Evolutionary conservation across 2,888 invertebrate species (phyloP).

Genomic region (Tenthredo livida): DNA sequence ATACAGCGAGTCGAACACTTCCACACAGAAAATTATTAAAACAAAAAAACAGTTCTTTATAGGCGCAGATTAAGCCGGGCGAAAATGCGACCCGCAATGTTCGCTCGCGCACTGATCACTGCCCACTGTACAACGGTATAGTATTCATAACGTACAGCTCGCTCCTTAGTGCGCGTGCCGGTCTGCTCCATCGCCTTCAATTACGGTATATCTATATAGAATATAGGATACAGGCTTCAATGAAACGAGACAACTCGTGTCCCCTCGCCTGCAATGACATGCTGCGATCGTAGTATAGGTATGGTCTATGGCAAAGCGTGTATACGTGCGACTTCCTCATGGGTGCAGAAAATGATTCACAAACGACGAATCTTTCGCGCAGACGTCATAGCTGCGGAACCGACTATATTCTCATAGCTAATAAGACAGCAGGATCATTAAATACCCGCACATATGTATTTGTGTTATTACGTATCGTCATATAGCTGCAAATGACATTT

Average conservation of each 20-base stretch:
- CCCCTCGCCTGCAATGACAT: neutral
- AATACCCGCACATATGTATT: neutral
- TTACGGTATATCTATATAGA: neutral
- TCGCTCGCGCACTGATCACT: constrained; percentile 42
- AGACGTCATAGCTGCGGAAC: neutral
- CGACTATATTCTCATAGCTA: neutral
- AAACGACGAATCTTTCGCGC: neutral
- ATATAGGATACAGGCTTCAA: neutral
- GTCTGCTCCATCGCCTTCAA: constrained; percentile 22
- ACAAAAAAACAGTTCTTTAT: neutral
- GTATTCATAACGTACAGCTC: neutral
- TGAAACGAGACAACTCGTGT: constrained; percentile 16
- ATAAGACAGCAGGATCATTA: neutral
- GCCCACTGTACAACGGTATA: neutral
- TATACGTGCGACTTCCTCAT: constrained; percentile 15
- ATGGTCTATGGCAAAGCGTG: neutral
- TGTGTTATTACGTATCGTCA: neutral
- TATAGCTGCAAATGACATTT: neutral
- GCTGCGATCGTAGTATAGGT: no score
- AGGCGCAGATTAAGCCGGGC: neutral
- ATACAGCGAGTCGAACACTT: neutral
- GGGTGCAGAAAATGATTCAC: constrained; percentile 29
- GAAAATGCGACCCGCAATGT: constrained; percentile 3
- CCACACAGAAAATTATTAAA: neutral
- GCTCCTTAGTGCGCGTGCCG: constrained; percentile 21